These are phyloP conservation scores for Hirudo medicinalis DNA, from an alignment of 1,140 invertebrate genomes.

Conservation along the genomic window DNA sequence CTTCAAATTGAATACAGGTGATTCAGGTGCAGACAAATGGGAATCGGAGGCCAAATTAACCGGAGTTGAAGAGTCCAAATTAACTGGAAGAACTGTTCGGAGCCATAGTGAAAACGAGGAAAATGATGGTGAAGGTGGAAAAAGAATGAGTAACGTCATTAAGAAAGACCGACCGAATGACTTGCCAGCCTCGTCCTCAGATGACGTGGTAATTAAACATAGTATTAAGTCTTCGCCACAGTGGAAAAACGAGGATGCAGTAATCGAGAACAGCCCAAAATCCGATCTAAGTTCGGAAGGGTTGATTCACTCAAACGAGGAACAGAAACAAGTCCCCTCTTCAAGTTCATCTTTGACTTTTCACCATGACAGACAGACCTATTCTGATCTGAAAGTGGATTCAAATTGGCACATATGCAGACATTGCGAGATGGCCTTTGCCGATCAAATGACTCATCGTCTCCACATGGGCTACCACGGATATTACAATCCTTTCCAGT, in stretches of 20 bases:
- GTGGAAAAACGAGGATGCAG: no score
- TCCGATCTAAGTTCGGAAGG: no score
- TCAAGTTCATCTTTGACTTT: background rate
- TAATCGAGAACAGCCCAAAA: no score
- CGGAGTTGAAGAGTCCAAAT: background rate
- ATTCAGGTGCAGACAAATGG: background rate
- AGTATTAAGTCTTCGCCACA: no score
- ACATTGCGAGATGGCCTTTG: constrained; percentile 77
- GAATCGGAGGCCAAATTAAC: background rate
- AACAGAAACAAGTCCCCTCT: background rate
- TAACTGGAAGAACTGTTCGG: no score
- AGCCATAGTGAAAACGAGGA: no score
- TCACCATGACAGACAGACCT: background rate
- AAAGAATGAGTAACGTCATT: no score
- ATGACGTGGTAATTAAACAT: no score
- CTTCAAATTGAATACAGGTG: constrained; percentile 53
- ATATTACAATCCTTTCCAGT: constrained; percentile 74
- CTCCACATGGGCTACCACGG: constrained; percentile 94
- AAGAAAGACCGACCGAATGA: no score
- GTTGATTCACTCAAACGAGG: background rate
- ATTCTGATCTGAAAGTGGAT: background rate
- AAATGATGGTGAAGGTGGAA: no score
- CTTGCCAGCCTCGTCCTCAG: no score
- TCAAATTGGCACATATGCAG: constrained; percentile 52
- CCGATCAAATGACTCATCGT: constrained; percentile 76